Conservation (phyloP, 2,797 vertebrate species). For the Acanthiza pusilla region DNA sequence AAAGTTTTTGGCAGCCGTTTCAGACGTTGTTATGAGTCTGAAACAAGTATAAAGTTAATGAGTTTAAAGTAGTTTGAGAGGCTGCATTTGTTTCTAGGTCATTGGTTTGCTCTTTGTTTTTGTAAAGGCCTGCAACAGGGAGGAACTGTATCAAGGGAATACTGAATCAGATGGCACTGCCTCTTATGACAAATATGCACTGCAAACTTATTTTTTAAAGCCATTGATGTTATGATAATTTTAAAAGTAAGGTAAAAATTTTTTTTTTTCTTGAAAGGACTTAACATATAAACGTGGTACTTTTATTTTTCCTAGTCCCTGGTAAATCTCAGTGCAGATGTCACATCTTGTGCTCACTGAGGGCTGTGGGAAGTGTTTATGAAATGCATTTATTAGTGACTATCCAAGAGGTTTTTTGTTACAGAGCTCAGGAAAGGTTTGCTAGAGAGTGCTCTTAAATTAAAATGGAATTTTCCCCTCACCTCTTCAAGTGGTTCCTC, state of each 20-base stretch:
- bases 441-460: slow-evolving; percentile 25
- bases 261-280: not conserved
- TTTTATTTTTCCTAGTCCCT: not conserved
- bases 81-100: slow-evolving; percentile 22
- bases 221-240: not conserved
- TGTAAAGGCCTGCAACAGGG: not conserved
- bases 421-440: not conserved
- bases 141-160: not conserved
- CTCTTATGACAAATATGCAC: not conserved
- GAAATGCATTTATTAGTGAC: not conserved
- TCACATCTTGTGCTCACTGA: not conserved
- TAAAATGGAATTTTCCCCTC: slow-evolving; percentile 52
- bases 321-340: not conserved
- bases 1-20: not conserved
- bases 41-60: not conserved
- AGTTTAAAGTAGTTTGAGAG: slow-evolving; percentile 12
- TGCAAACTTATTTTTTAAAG: not conserved
- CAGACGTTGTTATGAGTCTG: not conserved
- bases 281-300: rapidly evolving
- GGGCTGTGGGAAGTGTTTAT: not conserved
- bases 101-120: slow-evolving; percentile 30
- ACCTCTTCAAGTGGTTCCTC: slow-evolving; percentile 31
- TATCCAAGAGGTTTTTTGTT: not conserved
- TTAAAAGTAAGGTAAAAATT: not conserved
- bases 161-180: not conserved